These are phyloP conservation scores for Hippoglossus stenolepis DNA, from an alignment of 2,113 vertebrate genomes.

Conservation along the genomic window DNA sequence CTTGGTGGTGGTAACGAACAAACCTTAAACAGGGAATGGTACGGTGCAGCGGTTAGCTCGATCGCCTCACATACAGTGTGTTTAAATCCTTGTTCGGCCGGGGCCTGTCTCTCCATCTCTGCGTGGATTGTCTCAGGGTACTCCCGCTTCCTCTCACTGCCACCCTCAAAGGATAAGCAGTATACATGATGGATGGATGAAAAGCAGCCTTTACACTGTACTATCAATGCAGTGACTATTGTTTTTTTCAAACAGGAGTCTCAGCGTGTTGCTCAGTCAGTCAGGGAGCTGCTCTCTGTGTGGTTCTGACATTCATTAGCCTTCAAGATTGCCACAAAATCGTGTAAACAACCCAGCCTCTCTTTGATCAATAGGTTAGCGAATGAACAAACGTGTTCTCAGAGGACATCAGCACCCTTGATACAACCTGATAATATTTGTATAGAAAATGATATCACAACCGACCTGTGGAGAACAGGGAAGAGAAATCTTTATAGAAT, in stretches of 20 bases:
- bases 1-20: neutral
- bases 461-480: conserved; percentile 8
- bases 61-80: too few species aligned
- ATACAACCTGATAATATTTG: neutral
- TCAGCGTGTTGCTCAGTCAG: neutral
- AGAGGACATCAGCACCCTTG: too few species aligned
- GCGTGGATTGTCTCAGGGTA: too few species aligned
- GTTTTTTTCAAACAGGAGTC: neutral
- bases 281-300: neutral
- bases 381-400: neutral
- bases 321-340: conserved; percentile 21
- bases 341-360: conserved; percentile 15
- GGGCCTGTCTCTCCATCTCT: too few species aligned
- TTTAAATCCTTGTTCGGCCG: too few species aligned
- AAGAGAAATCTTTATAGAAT: neutral
- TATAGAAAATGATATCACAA: neutral
- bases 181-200: neutral
- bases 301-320: conserved; percentile 29
- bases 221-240: neutral
- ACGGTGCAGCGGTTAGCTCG: too few species aligned
- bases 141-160: neutral
- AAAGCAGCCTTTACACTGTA: neutral
- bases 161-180: neutral
- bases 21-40: neutral
- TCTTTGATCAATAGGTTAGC: conserved; percentile 12